Base-by-base conservation (phyloP, 35 echinoderm and acorn worm genomes). In the Chiridota heheva region DNA sequence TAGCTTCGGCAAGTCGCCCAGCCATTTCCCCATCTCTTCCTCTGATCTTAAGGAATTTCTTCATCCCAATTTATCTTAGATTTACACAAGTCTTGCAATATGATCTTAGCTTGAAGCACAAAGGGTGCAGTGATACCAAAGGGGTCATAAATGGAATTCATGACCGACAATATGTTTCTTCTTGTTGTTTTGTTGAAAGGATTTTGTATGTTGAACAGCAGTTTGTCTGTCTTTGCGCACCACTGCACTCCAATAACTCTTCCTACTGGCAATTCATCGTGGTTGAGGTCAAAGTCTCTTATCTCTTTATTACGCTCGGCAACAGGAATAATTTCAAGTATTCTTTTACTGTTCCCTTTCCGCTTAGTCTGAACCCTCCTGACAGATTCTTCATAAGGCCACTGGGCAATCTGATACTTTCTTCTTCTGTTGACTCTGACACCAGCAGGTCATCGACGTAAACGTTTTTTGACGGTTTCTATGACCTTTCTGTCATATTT, bases 31-130 rank as follows among this genome's bases (percentile, higher is more conserved):
- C 73, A 90, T 7, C 28, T 43, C 41, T 69, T 18, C 4, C 18
- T 10, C 20, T 76, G 12, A 17, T 6, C 46, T 39, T 61, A 1
- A 15, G 67, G 58, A 32, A 90, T 27, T 40, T 47, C 39, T 1
- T 91, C 81, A 80, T 91, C 87, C 87, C 87, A 90, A 25, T 59
- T 73, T 3, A 90, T n/a, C 16, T 80, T 72, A 24, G 36, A 7
- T 5, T 34, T 8, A 17, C 51, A 55, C 39, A 91, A 33, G 4
- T 81, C 53, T 71, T 91, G 89, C 2, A 91, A 25, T 26, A 91
- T 18, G 5, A 61, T 26, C 55, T 78, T 91, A 0, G 71, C 75
- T 39, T 36, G 47, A 40, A 91, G 33, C 4, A 86, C 44, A 22
- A 72, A 75, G 32, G 87, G 79, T 22, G 13, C 44, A 0, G 37